A percentile compares a stretch with the other conserved stretches of the same genome.
These are phyloP conservation scores for Pterostichus madidus DNA, from an alignment of 2,888 invertebrate genomes.

Conservation along the genomic window DNA sequence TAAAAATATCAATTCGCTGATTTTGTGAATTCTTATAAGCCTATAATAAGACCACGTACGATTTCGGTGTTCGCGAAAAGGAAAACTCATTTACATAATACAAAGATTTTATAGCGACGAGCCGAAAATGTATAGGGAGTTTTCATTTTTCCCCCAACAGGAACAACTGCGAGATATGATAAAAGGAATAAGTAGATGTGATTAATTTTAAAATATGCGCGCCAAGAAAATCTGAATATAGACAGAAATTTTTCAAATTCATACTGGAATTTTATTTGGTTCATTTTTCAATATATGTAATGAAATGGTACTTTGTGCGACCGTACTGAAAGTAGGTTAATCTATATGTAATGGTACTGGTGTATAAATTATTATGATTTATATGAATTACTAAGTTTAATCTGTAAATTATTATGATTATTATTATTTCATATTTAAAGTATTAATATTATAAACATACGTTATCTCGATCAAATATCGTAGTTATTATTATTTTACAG, in stretches of 20 bases:
- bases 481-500: too few species aligned
- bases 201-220: slow-evolving; percentile 34
- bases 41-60: slow-evolving; percentile 55
- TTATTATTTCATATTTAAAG: slow-evolving; percentile 1
- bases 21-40: slow-evolving; percentile 16
- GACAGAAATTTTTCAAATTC: slow-evolving; percentile 28
- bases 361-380: slow-evolving; percentile 24
- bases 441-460: not conserved
- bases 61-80: slow-evolving; percentile 27
- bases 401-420: slow-evolving; percentile 31
- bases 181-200: slow-evolving; percentile 22
- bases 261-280: slow-evolving; percentile 17
- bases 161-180: not conserved
- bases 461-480: too few species aligned
- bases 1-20: slow-evolving; percentile 56
- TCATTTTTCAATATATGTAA: slow-evolving; percentile 1
- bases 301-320: slow-evolving; percentile 5
- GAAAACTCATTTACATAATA: slow-evolving; percentile 60
- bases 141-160: slow-evolving; percentile 13
- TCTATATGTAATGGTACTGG: slow-evolving; percentile 13
- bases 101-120: slow-evolving; percentile 22
- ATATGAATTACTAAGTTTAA: not conserved
- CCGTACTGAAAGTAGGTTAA: slow-evolving; percentile 23
- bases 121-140: slow-evolving; percentile 8
- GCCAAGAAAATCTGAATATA: not conserved